Conservation (phyloP, 2,113 vertebrate species). For the Oenanthe oenanthe region DNA sequence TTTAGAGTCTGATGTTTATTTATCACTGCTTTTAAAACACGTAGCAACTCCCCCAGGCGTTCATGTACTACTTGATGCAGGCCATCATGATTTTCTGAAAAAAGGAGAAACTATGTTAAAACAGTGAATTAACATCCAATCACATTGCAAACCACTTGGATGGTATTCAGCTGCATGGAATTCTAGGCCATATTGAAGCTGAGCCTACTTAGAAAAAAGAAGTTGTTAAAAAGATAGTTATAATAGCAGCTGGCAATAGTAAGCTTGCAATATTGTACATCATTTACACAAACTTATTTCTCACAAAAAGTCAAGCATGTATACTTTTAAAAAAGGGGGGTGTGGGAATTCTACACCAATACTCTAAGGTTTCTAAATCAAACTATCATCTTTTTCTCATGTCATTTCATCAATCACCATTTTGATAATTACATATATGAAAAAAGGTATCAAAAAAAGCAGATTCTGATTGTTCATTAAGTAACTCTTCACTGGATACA, state of each 20-base stretch:
- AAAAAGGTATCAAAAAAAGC: background rate
- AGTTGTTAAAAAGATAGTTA: background rate
- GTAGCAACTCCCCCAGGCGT: constrained; percentile 89
- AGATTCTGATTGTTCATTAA: background rate
- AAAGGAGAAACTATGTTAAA: background rate
- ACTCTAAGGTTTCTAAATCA: background rate
- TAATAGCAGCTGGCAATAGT: background rate
- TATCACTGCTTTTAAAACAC: constrained; percentile 89
- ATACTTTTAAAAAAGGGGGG: fast-evolving
- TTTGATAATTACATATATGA: background rate
- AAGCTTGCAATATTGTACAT: background rate
- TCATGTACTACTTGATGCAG: constrained; percentile 90
- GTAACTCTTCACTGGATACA: background rate
- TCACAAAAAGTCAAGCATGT: background rate
- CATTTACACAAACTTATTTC: background rate
- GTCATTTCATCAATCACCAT: background rate
- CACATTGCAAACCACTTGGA: background rate
- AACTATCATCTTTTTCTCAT: background rate
- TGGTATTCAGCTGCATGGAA: background rate
- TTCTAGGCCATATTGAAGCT: background rate
- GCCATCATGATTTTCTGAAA: constrained; percentile 85
- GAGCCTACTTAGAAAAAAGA: background rate
- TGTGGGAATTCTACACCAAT: background rate
- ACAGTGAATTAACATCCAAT: background rate
- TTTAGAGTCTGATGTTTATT: constrained; percentile 92